Conservation (phyloP, 1,140 invertebrate genomes). For the Danaus melanippus region DNA sequence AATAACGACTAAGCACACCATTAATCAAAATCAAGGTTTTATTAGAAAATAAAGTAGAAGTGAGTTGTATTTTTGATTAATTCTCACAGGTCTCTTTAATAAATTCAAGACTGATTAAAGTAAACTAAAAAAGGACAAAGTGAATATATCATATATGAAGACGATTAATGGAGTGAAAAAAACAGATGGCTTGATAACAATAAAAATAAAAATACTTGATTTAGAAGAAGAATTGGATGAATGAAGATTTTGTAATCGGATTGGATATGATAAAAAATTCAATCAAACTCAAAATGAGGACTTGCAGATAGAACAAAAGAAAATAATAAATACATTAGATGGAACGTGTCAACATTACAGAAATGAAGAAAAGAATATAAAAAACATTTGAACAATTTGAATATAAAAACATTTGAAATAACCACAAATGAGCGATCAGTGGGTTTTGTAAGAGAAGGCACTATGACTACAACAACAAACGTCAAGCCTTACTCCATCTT, state of each 20-base stretch:
- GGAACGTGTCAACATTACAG: constrained; percentile 9
- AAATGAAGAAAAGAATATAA: constrained; percentile 13
- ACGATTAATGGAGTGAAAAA: constrained; percentile 9
- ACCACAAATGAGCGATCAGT: too few species aligned
- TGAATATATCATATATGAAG: constrained; percentile 11
- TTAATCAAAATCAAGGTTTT: too few species aligned
- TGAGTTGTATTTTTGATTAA: constrained; percentile 10
- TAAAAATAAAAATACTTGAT: constrained; percentile 10
- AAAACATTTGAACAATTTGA: too few species aligned
- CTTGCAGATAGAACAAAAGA: too few species aligned
- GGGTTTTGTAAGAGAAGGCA: too few species aligned
- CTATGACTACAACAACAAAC: too few species aligned
- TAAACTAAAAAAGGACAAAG: constrained; percentile 7
- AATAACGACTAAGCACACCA: constrained; percentile 11
- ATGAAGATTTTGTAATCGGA: constrained; percentile 22
- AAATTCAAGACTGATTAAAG: constrained; percentile 11
- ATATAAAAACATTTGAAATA: too few species aligned
- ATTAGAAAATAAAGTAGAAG: constrained; percentile 13
- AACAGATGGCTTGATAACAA: too few species aligned
- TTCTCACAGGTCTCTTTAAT: constrained; percentile 8
- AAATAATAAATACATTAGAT: constrained; percentile 14
- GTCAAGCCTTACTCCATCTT: too few species aligned
- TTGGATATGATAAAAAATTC: constrained; percentile 21
- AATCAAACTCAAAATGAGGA: constrained; percentile 21
- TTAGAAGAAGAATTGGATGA: constrained; percentile 7